These are phyloP conservation scores for Cyprinella venusta DNA, from an alignment of 2,797 vertebrate genomes.

Conservation along the genomic window DNA sequence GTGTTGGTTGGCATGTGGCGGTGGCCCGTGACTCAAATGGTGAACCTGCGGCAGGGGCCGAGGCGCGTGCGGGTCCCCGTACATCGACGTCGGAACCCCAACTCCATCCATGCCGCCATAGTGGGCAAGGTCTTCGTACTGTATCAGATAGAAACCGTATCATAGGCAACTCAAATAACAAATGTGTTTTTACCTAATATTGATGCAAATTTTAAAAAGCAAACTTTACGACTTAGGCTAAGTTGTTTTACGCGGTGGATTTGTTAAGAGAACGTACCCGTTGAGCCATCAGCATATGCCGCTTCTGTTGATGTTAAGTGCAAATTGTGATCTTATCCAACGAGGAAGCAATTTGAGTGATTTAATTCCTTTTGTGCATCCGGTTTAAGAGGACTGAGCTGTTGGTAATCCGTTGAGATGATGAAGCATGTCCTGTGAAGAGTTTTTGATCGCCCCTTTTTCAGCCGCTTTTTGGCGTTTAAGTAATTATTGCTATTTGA, in stretches of 20 bases:
- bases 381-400: slow-evolving; percentile 29
- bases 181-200: too few species aligned
- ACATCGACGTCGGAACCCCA: slow-evolving; percentile 91
- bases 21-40: slow-evolving; percentile 92
- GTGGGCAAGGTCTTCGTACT: slow-evolving; percentile 96
- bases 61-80: slow-evolving; percentile 91
- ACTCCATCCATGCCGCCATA: slow-evolving; percentile 92
- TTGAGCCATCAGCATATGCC: slow-evolving; percentile 91
- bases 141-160: slow-evolving; percentile 47
- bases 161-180: not conserved
- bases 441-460: slow-evolving; percentile 27
- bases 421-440: slow-evolving; percentile 32
- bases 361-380: slow-evolving; percentile 43
- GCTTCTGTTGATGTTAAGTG: slow-evolving; percentile 31
- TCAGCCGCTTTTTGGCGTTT: not conserved
- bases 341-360: slow-evolving; percentile 24
- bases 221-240: not conserved
- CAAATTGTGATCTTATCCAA: slow-evolving; percentile 15
- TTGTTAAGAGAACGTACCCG: slow-evolving; percentile 79
- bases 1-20: slow-evolving; percentile 90
- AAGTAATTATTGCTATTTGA: not conserved
- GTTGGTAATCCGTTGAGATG: slow-evolving; percentile 49
- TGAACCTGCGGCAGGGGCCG: slow-evolving; percentile 89
- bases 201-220: not conserved
- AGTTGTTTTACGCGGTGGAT: not conserved